phyloP scores from a whole-genome alignment of 2,113 vertebrate species.

The Microtus montanus region DNA sequence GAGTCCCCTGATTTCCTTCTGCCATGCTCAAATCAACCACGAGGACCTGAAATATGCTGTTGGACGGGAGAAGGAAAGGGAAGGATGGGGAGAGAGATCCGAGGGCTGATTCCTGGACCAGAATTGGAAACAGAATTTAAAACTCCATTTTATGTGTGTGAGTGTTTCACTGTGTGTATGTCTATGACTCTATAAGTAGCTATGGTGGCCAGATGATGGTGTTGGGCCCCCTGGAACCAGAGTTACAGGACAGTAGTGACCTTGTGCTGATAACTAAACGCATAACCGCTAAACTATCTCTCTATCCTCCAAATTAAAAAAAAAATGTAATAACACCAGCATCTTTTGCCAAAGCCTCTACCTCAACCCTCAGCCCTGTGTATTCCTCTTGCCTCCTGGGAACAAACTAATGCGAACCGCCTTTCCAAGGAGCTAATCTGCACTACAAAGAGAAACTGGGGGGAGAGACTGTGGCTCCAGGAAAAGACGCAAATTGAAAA shows the following conservation, averaged over 20 bases:
- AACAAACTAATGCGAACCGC: conserved; percentile 66
- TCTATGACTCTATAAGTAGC: not conserved
- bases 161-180: not conserved
- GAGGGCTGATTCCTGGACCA: not conserved
- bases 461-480: conserved; percentile 32
- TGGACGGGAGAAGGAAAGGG: not conserved
- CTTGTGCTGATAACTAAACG: not conserved
- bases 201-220: not conserved
- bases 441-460: conserved; percentile 70
- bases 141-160: not conserved
- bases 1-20: not conserved
- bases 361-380: not conserved
- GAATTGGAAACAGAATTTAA: not conserved
- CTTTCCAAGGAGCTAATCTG: conserved; percentile 65
- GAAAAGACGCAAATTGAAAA: conserved; percentile 73
- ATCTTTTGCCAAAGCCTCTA: not conserved
- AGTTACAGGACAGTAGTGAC: not conserved
- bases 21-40: too few relatives aligned
- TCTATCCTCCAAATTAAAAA: not conserved
- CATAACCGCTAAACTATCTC: not conserved
- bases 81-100: not conserved
- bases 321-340: not conserved
- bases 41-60: not conserved
- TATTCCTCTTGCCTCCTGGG: conserved; percentile 41
- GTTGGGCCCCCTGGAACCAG: not conserved